These are phyloP conservation scores for Leptosomus discolor DNA, from an alignment of 2,113 vertebrate genomes.

Conservation along the genomic window DNA sequence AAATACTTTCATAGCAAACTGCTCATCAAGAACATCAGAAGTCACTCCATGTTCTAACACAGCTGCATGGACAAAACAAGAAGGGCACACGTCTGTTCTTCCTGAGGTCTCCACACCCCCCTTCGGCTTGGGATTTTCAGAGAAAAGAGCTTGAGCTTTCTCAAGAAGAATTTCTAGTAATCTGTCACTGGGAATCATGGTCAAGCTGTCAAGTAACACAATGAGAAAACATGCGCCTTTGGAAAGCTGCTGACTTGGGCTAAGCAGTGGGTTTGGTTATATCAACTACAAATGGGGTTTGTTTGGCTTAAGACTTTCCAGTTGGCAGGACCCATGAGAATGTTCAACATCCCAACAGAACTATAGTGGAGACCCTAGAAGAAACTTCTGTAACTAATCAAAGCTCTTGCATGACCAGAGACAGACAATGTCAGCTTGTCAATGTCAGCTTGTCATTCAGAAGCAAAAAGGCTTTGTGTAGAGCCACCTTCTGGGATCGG, in stretches of 20 bases:
- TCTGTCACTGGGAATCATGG: neutral
- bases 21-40: neutral
- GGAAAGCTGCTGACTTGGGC: neutral
- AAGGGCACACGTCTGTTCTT: conserved; percentile 28
- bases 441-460: neutral
- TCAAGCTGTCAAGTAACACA: neutral
- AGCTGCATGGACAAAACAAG: conserved; percentile 29
- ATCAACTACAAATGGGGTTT: neutral
- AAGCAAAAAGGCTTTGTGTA: neutral
- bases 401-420: neutral
- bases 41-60: conserved; percentile 16
- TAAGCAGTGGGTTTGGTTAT: neutral
- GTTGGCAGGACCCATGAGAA: neutral
- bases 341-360: neutral
- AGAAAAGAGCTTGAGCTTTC: conserved; percentile 25
- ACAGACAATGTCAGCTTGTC: neutral
- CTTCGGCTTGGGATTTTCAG: neutral
- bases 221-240: neutral
- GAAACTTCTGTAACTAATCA: neutral
- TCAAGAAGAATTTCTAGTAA: neutral
- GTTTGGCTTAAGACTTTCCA: neutral
- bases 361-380: neutral
- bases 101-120: conserved; percentile 22
- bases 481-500: neutral
- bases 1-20: neutral